Evolutionary conservation across 2,888 invertebrate species (phyloP).

Genomic region (Agonopterix heracliana): DNA sequence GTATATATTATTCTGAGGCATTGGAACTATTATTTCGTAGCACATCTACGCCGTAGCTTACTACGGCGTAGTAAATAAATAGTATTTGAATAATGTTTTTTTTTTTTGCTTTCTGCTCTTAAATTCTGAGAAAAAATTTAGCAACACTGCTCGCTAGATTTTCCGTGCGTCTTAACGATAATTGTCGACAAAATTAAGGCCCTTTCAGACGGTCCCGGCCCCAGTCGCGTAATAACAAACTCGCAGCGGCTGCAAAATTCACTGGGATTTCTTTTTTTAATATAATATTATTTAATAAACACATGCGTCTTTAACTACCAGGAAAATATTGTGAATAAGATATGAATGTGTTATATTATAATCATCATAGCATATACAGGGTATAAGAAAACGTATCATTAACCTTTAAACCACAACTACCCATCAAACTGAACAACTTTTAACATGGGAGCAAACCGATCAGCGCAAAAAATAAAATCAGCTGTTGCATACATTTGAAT

Average conservation of each 20-base stretch:
- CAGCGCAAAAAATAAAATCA: too few relatives aligned
- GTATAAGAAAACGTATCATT: too few relatives aligned
- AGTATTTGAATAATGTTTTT: neutral
- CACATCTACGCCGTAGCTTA: too few relatives aligned
- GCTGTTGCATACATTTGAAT: too few relatives aligned
- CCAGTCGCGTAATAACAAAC: constrained; percentile 20
- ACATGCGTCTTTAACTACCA: neutral
- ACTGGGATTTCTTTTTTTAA: neutral
- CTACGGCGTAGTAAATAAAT: too few relatives aligned
- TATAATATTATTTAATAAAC: neutral
- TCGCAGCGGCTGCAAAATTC: neutral
- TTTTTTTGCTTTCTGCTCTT: neutral
- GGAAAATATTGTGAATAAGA: neutral
- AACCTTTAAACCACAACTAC: too few relatives aligned
- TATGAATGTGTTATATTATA: neutral
- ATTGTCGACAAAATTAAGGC: constrained; percentile 25
- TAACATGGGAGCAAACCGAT: too few relatives aligned
- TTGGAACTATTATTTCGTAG: too few relatives aligned
- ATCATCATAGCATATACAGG: neutral
- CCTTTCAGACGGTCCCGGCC: constrained; percentile 24
- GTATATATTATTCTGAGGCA: too few relatives aligned
- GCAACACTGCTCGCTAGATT: neutral
- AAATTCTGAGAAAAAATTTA: neutral
- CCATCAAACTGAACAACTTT: too few relatives aligned
- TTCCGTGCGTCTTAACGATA: constrained; percentile 2